Evolutionary conservation across 2,797 vertebrate species (phyloP).

Genomic region (Coranthus polyacanthus): DNA sequence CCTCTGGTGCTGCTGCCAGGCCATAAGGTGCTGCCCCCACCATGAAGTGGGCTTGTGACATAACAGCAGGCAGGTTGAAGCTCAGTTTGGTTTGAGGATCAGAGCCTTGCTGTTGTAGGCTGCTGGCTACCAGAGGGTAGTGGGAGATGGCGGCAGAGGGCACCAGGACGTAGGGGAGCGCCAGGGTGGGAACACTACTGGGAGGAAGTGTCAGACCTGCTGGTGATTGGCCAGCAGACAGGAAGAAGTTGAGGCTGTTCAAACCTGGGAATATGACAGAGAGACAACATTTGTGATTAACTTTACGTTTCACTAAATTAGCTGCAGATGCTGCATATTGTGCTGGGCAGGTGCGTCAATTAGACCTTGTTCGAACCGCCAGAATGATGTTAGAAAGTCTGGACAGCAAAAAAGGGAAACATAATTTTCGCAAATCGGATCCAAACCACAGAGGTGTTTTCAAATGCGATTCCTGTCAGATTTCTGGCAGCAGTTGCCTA

Average conservation of each 20-base stretch:
- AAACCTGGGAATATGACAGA: slow-evolving; percentile 82
- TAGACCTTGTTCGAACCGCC: too few species aligned
- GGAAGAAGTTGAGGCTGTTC: slow-evolving; percentile 88
- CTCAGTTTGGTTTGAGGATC: slow-evolving; percentile 72
- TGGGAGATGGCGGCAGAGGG: slow-evolving; percentile 85
- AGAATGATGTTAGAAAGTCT: too few species aligned
- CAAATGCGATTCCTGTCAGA: too few species aligned
- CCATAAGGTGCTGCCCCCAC: slow-evolving; percentile 76
- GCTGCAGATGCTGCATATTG: too few species aligned
- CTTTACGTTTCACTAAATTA: too few species aligned
- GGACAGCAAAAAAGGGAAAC: too few species aligned
- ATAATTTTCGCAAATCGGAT: too few species aligned
- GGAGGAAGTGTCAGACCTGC: slow-evolving; percentile 72
- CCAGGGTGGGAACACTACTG: slow-evolving; percentile 80
- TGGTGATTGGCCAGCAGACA: slow-evolving; percentile 83
- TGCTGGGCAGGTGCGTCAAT: too few species aligned
- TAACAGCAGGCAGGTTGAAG: slow-evolving; percentile 82
- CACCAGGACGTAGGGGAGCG: slow-evolving; percentile 90
- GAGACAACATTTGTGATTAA: not conserved
- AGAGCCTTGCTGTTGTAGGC: slow-evolving; percentile 63
- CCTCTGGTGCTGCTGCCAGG: slow-evolving; percentile 64
- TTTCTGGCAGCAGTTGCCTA: too few species aligned
- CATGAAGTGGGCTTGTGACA: slow-evolving; percentile 83
- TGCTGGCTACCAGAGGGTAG: slow-evolving; percentile 82
- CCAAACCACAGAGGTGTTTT: too few species aligned